Conservation (phyloP, 2,797 vertebrate genomes). For the Sarcophilus harrisii region DNA sequence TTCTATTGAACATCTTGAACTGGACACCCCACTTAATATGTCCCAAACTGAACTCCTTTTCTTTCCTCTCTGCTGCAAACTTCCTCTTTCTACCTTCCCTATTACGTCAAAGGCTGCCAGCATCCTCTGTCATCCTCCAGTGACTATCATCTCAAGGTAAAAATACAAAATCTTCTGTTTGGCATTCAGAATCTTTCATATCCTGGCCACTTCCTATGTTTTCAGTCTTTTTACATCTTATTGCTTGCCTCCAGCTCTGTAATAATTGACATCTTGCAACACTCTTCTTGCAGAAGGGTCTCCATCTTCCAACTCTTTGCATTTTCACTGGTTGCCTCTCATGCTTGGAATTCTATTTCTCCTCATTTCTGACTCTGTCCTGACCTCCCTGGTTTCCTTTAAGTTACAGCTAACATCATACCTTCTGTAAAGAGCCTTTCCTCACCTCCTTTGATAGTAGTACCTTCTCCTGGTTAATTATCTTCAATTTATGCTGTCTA, state of each 20-base stretch:
- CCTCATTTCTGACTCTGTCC: no score
- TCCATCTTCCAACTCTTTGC: background rate
- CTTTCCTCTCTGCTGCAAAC: background rate
- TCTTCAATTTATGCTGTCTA: no score
- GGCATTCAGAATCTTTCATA: background rate
- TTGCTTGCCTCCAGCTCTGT: background rate
- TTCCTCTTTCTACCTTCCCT: background rate
- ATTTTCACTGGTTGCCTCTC: background rate
- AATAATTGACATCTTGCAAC: background rate
- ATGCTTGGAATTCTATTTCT: no score
- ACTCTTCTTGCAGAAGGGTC: background rate
- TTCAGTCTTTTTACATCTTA: background rate
- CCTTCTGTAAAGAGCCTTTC: no score
- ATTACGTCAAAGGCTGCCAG: background rate
- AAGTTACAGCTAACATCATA: no score
- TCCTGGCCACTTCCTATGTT: background rate
- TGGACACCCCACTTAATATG: background rate
- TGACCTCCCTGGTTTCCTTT: no score
- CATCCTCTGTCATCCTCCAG: background rate
- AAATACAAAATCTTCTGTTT: background rate
- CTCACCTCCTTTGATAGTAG: no score
- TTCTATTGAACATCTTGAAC: background rate
- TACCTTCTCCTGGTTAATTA: no score
- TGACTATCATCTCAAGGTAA: background rate
- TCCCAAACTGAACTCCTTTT: background rate